Evolutionary conservation across 2,888 invertebrate species (phyloP).

Genomic region (Nipponacmea schrenckii): DNA sequence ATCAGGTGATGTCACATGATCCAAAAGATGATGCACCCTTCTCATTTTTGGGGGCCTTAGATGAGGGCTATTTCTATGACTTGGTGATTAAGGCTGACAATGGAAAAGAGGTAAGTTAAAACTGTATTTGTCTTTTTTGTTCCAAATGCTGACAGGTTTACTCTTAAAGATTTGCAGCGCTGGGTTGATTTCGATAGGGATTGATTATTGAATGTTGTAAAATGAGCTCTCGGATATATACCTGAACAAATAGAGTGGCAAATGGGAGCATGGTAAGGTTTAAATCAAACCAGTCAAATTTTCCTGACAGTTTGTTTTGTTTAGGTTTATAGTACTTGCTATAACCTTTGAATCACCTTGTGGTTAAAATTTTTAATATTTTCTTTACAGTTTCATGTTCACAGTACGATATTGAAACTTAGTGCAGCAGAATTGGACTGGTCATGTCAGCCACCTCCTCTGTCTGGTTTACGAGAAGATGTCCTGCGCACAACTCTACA

Average conservation of each 20-base stretch:
- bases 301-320: no score
- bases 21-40: slow-evolving; percentile 71
- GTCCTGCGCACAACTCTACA: slow-evolving; percentile 75
- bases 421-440: slow-evolving; percentile 74
- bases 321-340: no score
- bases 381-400: slow-evolving; percentile 66
- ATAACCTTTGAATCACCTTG: no score
- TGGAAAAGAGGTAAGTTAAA: slow-evolving; percentile 70
- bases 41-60: slow-evolving; percentile 75
- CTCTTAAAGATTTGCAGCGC: not conserved
- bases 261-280: no score
- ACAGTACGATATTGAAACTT: slow-evolving; percentile 73
- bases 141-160: not conserved
- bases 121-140: not conserved
- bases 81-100: slow-evolving; percentile 71
- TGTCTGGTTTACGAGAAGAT: slow-evolving; percentile 73
- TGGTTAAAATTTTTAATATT: no score
- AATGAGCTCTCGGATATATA: no score
- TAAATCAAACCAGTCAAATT: no score
- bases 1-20: slow-evolving; percentile 58
- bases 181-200: no score
- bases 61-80: slow-evolving; percentile 77
- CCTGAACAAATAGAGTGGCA: no score
- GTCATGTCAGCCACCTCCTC: slow-evolving; percentile 65
- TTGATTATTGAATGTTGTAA: no score